Conservation (phyloP, 2,797 vertebrate genomes). For the Lagodon rhomboides region DNA sequence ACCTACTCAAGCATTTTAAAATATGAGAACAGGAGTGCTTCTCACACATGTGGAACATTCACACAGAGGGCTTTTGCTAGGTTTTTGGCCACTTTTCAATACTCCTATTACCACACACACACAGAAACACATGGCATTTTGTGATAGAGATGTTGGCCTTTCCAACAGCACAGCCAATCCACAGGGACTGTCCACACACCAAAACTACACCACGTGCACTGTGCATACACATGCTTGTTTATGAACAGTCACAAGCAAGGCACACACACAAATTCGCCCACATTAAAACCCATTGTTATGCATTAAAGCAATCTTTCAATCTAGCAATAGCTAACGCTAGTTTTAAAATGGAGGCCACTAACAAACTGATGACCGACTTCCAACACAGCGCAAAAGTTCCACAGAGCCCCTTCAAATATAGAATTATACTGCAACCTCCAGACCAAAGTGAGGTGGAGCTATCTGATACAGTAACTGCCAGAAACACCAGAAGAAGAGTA, state of each 20-base stretch:
- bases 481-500: too few relatives aligned
- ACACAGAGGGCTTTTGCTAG: not conserved
- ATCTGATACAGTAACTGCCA: too few relatives aligned
- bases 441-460: not conserved
- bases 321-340: too few relatives aligned
- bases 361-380: too few relatives aligned
- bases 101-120: not conserved
- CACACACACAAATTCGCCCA: not conserved
- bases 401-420: too few relatives aligned
- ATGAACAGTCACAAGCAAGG: not conserved
- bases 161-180: not conserved
- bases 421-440: too few relatives aligned
- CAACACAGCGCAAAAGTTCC: too few relatives aligned
- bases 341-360: too few relatives aligned
- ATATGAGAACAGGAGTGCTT: not conserved
- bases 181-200: not conserved
- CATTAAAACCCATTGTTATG: not conserved
- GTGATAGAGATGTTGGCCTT: slow-evolving; percentile 7
- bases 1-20: not conserved
- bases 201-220: not conserved
- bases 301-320: too few relatives aligned
- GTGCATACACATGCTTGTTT: not conserved
- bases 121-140: slow-evolving; percentile 3
- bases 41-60: not conserved
- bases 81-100: not conserved